phyloP scores from a whole-genome alignment of 2,113 vertebrate species.

The Antechinus flavipes region DNA sequence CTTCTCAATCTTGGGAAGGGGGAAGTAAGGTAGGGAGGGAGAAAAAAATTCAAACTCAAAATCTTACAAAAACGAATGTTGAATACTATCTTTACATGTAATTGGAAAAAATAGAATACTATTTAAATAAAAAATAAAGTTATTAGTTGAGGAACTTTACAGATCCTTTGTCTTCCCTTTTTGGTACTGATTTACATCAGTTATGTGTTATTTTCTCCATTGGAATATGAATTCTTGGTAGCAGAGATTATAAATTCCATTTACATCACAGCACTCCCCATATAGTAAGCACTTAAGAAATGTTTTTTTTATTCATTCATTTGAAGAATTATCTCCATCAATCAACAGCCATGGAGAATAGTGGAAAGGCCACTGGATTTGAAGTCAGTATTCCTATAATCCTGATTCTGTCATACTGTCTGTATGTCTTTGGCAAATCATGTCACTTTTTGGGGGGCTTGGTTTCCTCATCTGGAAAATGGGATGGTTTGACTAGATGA shows the following conservation, averaged over 20 bases:
- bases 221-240: background rate
- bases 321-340: background rate
- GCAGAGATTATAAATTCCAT: background rate
- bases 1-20: no score
- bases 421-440: background rate
- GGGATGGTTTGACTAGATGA: background rate
- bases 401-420: background rate
- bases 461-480: background rate
- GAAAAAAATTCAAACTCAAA: no score
- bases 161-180: background rate
- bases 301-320: background rate
- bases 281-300: background rate
- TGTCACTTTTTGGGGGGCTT: background rate
- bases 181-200: background rate
- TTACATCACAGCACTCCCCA: background rate
- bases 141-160: background rate
- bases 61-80: no score
- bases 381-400: background rate
- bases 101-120: no score
- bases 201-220: background rate
- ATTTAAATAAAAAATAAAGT: background rate
- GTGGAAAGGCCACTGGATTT: background rate
- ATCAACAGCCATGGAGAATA: background rate
- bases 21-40: no score
- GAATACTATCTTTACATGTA: no score